A percentile compares a stretch with the other conserved stretches of the same genome.
Conservation (phyloP, 2,797 vertebrate species). For the Acanthis flammea region DNA sequence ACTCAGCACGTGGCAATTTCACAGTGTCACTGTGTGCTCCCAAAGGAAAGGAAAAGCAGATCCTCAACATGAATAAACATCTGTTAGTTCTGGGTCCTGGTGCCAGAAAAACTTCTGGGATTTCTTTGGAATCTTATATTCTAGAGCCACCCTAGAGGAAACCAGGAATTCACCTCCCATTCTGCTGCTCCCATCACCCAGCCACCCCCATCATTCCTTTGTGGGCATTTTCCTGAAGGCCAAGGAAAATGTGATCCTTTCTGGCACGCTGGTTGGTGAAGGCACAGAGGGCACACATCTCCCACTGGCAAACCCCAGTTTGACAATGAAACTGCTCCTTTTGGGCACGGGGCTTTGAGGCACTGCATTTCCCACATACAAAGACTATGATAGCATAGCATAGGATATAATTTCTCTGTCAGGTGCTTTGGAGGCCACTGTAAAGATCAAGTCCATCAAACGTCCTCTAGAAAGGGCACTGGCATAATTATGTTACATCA, state of each 20-base stretch:
- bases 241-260: background rate
- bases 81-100: background rate
- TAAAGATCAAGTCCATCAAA: background rate
- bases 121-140: background rate
- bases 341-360: background rate
- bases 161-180: background rate
- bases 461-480: background rate
- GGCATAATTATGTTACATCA: background rate
- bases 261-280: background rate
- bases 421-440: background rate
- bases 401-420: background rate
- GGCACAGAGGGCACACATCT: background rate
- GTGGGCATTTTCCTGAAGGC: background rate
- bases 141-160: background rate
- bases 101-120: background rate
- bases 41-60: background rate
- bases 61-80: background rate
- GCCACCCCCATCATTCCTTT: background rate
- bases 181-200: background rate
- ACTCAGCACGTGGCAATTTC: background rate
- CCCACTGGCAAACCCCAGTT: background rate
- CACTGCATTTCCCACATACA: background rate
- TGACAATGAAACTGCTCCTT: background rate
- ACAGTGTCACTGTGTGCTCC: fast-evolving
- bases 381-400: background rate